Base-by-base conservation (phyloP, 2,113 vertebrate species). In the Spermophilus dauricus region DNA sequence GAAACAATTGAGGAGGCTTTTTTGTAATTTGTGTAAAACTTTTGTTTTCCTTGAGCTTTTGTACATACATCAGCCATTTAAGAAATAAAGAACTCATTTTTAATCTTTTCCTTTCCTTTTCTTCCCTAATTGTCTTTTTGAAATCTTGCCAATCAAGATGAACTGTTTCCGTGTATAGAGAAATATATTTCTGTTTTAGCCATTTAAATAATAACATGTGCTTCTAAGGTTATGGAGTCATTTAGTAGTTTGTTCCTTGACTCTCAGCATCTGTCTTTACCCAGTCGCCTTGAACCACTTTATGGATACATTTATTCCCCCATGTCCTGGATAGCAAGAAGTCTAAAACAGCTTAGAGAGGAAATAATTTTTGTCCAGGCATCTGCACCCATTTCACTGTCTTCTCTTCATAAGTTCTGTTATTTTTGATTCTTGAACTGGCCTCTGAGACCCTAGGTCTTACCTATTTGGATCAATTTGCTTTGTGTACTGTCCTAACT, bases 1-100 rank as follows among this genome's bases (percentile, higher is more conserved):
- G 91, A 97, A 98, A 94, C 53, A 91, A 39, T 39, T 80, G 82
- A 83, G 61, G 90, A 75, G 61, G 18, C 12, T 34, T 96, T 42
- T 93, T 90, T 82, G n/a, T 85, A 90, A 95, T 88, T 53, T 86
- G 24, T 77, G 65, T 39, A 91, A 91, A 85, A 91, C 32, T 63
- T 83, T 91, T 89, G 22, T 92, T 94, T 97, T 87, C 61, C 45
- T 92, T 73, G 14, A 87, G 70, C 22, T 86, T 94, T 75, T 89
- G 10, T 83, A 8, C 91, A 12, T 56, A 37, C 1, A 39, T 56
- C 78, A 69, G n/a, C 86, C 78, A 95, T 65, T 89, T 96, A 95
- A 76, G 67, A 89, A 90, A 82, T 75, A 89, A 95, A 92, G n/a
- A 82, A 86, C 8, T 95, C 53, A 72, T 42, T 92, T 94, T 97